Percentiles rank a stretch among this genome's conserved stretches.
phyloP scores from a whole-genome alignment of 2,888 invertebrate genomes.

The Aricia artaxerxes region DNA sequence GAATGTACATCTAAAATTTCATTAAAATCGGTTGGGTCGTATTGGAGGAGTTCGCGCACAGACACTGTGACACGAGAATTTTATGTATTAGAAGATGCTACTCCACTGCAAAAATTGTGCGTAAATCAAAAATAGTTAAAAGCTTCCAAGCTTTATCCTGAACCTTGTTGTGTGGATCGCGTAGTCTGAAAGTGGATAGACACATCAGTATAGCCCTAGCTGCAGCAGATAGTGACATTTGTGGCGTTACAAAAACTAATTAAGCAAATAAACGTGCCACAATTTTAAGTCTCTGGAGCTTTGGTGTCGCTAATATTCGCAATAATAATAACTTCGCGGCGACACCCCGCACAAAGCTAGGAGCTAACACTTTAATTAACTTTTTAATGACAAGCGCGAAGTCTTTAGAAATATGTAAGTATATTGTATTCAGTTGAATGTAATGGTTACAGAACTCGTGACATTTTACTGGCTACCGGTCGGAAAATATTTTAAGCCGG shows the following conservation, averaged over 20 bases:
- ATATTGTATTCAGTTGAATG: neutral
- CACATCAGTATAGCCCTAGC: neutral
- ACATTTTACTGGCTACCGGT: neutral
- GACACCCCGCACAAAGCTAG: neutral
- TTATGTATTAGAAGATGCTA: too few relatives aligned
- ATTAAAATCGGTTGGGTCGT: too few relatives aligned
- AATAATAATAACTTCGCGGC: conserved; percentile 8
- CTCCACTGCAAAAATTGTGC: too few relatives aligned
- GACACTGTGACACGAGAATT: too few relatives aligned
- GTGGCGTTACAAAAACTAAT: neutral
- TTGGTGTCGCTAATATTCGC: neutral
- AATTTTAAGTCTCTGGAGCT: neutral
- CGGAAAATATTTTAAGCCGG: neutral
- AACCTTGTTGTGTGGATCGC: too few relatives aligned
- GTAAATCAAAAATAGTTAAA: too few relatives aligned
- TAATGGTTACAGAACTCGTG: neutral
- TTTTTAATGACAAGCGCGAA: neutral
- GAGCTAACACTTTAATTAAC: conserved; percentile 23
- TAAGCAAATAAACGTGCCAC: neutral
- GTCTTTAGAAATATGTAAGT: neutral
- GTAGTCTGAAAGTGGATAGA: too few relatives aligned
- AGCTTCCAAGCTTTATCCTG: too few relatives aligned
- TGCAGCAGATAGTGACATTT: neutral
- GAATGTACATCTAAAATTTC: too few relatives aligned
- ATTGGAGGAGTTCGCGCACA: too few relatives aligned